Base-by-base conservation (phyloP, 53 echinoderm and acorn worm genomes). In the Stichopus horrens region DNA sequence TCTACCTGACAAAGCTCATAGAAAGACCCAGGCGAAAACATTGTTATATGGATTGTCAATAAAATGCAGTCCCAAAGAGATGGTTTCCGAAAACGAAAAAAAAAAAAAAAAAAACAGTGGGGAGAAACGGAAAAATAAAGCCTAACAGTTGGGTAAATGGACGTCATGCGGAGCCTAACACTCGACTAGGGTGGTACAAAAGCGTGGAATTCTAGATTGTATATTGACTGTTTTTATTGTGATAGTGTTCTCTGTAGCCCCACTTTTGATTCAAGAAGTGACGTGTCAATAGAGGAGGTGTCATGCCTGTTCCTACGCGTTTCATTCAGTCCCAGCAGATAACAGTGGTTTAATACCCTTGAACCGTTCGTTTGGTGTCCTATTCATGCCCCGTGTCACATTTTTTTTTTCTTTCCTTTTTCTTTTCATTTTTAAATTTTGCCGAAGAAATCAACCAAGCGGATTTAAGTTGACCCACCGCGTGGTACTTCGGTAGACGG, bases 21-120 rank as follows among this genome's bases (percentile, higher is more conserved):
- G 21, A 81, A 81, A 37, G 37, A 58, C 21, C 57, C 20, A 58
- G 57, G 81, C 66, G 23, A 85, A 71, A 85, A 85, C 52, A 85
- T 85, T 85, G 85, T 85, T 85, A 51, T 67, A 66, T 67, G 66
- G 65, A 67, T 85, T 85, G 66, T 14, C 85, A 85, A 66, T 85
- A 59, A 9, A 18, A 16, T 18, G 18, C 6, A n/a, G n/a, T 18
- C 19, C 19, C 71, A 71, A 18, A 71, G 18, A 18, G 71, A 71
- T n/a, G 71, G 21, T 71, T 71, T 71, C 18, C 71, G 71, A 63
- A 63, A 16, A 63, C 57, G n/a, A 5, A 37, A 58, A 58, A 58
- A 67, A 57, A 68, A 85, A 63, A 59, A 14, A 65, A 51, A 7
- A 85, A 85, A 67, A 67, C 67, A 52, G 63, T 67, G 65, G 21